These are phyloP conservation scores for Pterois miles DNA, from an alignment of 2,797 vertebrate genomes.

Conservation along the genomic window DNA sequence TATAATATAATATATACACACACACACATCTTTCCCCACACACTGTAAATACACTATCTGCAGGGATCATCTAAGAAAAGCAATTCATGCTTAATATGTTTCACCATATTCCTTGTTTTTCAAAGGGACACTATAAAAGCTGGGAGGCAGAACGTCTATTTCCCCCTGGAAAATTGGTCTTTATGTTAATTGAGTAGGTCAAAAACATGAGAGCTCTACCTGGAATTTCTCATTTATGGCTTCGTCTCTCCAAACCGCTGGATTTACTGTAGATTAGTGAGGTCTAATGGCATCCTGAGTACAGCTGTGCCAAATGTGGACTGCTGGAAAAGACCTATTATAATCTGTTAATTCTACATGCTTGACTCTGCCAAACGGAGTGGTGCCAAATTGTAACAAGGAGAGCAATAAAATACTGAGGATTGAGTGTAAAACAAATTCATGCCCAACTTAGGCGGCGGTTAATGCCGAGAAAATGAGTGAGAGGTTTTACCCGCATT, in stretches of 20 bases:
- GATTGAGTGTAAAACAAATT: slow-evolving; percentile 14
- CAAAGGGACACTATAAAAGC: background rate
- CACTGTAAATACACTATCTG: background rate
- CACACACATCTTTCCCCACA: background rate
- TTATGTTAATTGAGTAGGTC: background rate
- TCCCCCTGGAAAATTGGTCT: background rate
- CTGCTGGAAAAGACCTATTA: slow-evolving; percentile 23
- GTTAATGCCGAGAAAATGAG: slow-evolving; percentile 11
- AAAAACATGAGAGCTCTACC: background rate
- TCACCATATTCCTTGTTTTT: background rate
- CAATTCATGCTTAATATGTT: background rate
- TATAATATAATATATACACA: too few relatives aligned
- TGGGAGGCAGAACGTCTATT: background rate
- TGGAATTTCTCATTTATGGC: background rate
- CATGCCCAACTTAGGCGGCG: background rate
- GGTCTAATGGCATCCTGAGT: background rate
- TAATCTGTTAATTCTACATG: slow-evolving; percentile 51
- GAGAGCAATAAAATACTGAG: slow-evolving; percentile 14
- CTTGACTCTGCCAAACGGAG: slow-evolving; percentile 34
- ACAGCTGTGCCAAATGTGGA: slow-evolving; percentile 23
- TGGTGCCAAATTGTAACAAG: slow-evolving; percentile 28
- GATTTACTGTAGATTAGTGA: slow-evolving; percentile 26
- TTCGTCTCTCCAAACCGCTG: slow-evolving; percentile 5
- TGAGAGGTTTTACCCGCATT: slow-evolving; percentile 7
- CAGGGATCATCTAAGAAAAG: background rate